These are phyloP conservation scores for Lasioglossum lativentre DNA, from an alignment of 2,888 invertebrate species.

Conservation along the genomic window DNA sequence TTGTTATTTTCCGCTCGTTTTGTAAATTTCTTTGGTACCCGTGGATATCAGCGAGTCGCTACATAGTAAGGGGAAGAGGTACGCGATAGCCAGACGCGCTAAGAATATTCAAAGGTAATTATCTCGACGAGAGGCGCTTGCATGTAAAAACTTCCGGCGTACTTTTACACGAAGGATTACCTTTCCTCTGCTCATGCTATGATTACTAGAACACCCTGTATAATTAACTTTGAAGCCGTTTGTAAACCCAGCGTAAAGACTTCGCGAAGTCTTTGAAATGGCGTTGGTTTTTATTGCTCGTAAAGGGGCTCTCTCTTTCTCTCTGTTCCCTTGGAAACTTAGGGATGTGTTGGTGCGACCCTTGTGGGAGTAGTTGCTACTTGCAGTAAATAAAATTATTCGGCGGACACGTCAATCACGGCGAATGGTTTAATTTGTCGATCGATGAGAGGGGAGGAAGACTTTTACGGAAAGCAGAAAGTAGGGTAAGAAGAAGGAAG, in stretches of 20 bases:
- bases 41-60: background rate
- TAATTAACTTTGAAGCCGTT: slow-evolving; percentile 8
- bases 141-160: background rate
- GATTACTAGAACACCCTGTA: background rate
- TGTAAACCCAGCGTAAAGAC: background rate
- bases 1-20: background rate
- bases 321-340: background rate
- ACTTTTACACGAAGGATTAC: background rate
- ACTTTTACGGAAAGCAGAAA: background rate
- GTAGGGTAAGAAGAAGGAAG: background rate
- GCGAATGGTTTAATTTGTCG: slow-evolving; percentile 7
- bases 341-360: background rate
- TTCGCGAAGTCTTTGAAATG: background rate
- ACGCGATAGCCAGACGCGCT: background rate
- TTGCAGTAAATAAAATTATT: background rate
- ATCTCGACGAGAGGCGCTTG: background rate
- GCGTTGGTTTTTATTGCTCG: background rate
- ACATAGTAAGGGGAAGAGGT: background rate
- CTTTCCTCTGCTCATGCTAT: background rate
- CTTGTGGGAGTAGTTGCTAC: background rate
- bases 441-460: background rate
- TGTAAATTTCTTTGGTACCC: background rate
- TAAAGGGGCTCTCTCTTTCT: background rate
- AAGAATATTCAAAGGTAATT: slow-evolving; percentile 6
- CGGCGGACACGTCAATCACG: background rate